A percentile compares a stretch with the other conserved stretches of the same genome.
These are phyloP conservation scores for Catocala fraxini DNA, from an alignment of 2,888 invertebrate genomes.

Conservation along the genomic window DNA sequence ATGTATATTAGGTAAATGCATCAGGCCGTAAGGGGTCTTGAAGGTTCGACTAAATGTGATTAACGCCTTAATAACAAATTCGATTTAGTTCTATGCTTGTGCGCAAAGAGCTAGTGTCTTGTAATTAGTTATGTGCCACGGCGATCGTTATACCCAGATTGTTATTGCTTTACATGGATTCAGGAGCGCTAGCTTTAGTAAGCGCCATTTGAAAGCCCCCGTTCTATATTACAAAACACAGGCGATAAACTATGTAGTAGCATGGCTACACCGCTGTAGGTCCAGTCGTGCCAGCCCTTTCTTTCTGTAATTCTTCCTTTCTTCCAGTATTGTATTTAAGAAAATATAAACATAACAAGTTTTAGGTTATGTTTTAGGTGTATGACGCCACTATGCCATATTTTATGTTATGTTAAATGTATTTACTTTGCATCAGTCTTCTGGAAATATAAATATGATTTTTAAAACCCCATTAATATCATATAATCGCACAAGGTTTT, in stretches of 20 bases:
- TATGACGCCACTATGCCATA: no score
- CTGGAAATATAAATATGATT: no score
- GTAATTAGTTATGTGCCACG: slow-evolving; percentile 27
- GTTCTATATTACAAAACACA: not conserved
- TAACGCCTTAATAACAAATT: slow-evolving; percentile 7
- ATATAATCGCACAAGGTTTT: no score
- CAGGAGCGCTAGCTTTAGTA: slow-evolving; percentile 10
- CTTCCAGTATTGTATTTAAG: no score
- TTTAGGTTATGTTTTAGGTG: no score
- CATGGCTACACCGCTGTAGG: not conserved
- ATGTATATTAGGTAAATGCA: no score
- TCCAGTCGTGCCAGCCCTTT: not conserved
- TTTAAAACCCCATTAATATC: no score
- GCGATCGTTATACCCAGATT: slow-evolving; percentile 23
- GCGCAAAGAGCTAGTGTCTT: slow-evolving; percentile 28
- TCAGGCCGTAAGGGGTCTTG: no score
- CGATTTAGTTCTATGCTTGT: slow-evolving; percentile 24
- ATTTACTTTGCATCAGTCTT: no score
- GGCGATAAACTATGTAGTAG: not conserved
- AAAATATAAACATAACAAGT: no score
- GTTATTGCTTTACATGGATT: slow-evolving; percentile 35
- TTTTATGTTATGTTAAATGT: no score
- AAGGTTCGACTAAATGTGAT: no score
- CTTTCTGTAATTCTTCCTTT: not conserved
- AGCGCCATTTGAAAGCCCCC: slow-evolving; percentile 1